phyloP scores from a whole-genome alignment of 2,888 invertebrate species.

The Marronus borbonicus region DNA sequence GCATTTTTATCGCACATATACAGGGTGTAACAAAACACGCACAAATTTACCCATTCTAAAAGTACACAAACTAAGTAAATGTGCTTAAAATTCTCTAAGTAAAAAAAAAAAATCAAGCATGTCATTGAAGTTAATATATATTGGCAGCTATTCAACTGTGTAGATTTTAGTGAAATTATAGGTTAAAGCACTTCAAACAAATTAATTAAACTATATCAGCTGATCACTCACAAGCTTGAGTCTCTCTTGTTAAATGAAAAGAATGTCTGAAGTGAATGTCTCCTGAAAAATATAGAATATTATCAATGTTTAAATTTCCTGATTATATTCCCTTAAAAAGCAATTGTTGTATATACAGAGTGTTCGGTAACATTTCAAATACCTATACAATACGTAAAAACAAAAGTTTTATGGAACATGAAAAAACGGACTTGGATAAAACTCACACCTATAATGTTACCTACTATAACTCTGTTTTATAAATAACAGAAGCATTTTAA shows the following conservation, averaged over 20 bases:
- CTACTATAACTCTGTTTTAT: too few species aligned
- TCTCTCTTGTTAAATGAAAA: constrained; percentile 39
- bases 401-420: too few species aligned
- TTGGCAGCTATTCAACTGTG: not conserved
- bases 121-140: constrained; percentile 15
- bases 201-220: constrained; percentile 7
- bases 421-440: too few species aligned
- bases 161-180: constrained; percentile 3
- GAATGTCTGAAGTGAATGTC: constrained; percentile 27
- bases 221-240: constrained; percentile 24
- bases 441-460: too few species aligned
- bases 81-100: not conserved
- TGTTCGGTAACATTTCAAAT: too few species aligned
- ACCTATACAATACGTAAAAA: too few species aligned
- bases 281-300: constrained; percentile 27
- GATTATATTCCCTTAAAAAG: not conserved
- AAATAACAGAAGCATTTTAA: too few species aligned
- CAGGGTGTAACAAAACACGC: constrained; percentile 32
- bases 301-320: not conserved
- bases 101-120: not conserved
- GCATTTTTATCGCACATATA: constrained; percentile 1
- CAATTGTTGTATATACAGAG: too few species aligned
- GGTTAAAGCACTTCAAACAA: constrained; percentile 16
- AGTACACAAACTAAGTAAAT: not conserved
- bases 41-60: not conserved